Evolutionary conservation across 64 coral and sea anemone genomes (phyloP).

Genomic region (Cladopsammia gracilis): DNA sequence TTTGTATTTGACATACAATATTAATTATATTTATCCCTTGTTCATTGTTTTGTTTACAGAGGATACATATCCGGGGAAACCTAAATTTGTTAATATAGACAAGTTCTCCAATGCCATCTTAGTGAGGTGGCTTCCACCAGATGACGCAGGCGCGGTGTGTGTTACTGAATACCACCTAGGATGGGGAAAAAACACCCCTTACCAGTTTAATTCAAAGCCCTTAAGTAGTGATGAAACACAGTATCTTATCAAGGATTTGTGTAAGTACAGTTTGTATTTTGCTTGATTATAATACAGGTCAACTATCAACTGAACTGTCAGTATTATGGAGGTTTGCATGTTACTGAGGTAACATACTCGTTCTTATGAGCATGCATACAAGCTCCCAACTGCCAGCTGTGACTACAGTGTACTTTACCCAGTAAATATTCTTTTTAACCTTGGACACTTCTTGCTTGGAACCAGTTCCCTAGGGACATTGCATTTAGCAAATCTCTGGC

Average conservation of each 20-base stretch:
- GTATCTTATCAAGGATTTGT: slow-evolving; percentile 30
- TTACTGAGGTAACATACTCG: too few species aligned
- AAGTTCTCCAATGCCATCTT: background rate
- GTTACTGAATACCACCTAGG: slow-evolving; percentile 53
- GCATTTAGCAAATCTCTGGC: too few species aligned
- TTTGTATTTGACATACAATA: too few species aligned
- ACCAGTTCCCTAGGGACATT: too few species aligned
- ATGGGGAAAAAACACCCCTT: slow-evolving; percentile 52
- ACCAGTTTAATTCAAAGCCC: background rate
- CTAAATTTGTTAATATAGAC: background rate
- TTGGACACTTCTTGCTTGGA: too few species aligned
- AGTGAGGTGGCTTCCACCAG: slow-evolving; percentile 55
- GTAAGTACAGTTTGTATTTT: slow-evolving; percentile 1
- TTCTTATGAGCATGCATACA: too few species aligned
- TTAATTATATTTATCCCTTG: too few species aligned
- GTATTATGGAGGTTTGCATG: too few species aligned
- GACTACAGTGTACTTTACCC: too few species aligned
- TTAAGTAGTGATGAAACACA: background rate
- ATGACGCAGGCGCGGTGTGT: slow-evolving; percentile 47
- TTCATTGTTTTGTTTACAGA: background rate
- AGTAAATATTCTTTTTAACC: too few species aligned
- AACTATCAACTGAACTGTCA: background rate
- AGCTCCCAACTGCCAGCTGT: too few species aligned
- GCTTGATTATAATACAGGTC: background rate
- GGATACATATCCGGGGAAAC: slow-evolving; percentile 34